These are phyloP conservation scores for Oryzias dopingdopingensis DNA, from an alignment of 2,797 vertebrate genomes.

Conservation along the genomic window DNA sequence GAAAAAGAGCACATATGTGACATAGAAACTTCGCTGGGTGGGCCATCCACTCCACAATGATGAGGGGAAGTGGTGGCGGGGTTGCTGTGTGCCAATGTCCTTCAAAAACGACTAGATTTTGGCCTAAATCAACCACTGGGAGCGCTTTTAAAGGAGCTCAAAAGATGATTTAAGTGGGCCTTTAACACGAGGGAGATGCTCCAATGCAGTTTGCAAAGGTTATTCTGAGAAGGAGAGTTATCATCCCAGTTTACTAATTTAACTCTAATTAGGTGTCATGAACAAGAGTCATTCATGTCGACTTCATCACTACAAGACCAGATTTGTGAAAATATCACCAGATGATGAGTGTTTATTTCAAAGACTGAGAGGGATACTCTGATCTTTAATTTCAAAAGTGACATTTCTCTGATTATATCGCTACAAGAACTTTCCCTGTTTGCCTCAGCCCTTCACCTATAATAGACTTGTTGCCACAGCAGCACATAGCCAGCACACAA, in stretches of 20 bases:
- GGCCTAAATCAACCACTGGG: too few species aligned
- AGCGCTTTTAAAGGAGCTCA: too few species aligned
- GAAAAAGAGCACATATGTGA: too few species aligned
- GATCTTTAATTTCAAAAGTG: constrained; percentile 50
- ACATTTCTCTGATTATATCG: constrained; percentile 48
- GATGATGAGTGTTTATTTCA: constrained; percentile 52
- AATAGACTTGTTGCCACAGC: constrained; percentile 67
- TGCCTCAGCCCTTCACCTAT: constrained; percentile 50
- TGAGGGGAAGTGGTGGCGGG: too few species aligned
- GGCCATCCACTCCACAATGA: too few species aligned
- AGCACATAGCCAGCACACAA: constrained; percentile 56
- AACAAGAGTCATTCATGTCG: constrained; percentile 34
- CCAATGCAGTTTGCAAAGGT: background rate
- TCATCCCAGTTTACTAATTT: constrained; percentile 46
- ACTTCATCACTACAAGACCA: constrained; percentile 59
- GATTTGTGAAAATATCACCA: constrained; percentile 29
- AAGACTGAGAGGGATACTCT: constrained; percentile 34
- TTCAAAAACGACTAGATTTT: too few species aligned
- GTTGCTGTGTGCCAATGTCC: too few species aligned
- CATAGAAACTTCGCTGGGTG: too few species aligned
- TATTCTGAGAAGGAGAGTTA: too few species aligned
- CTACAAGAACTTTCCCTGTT: constrained; percentile 38
- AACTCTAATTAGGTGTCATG: constrained; percentile 32
- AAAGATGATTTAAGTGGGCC: too few species aligned
- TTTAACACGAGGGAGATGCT: background rate